Base-by-base conservation (phyloP, 2,888 invertebrate genomes). In the Cephonodes hylas region DNA sequence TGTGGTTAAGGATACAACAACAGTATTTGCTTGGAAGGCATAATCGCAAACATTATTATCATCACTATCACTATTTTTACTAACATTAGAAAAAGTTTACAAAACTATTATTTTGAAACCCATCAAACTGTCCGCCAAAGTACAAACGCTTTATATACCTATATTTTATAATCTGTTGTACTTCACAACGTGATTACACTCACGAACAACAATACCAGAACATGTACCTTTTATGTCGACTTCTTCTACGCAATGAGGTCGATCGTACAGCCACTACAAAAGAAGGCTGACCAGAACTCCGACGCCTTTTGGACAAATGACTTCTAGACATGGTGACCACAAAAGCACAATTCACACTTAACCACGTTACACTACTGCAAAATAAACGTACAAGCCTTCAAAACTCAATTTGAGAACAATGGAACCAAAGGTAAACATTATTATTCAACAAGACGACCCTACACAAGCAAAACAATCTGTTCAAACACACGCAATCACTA, bases 191-290 rank as follows among this genome's bases (percentile, higher is more conserved):
- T n/a, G 10, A n/a, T 3, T 3, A n/a, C 10, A 38, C 38, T n/a
- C 38, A 38, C 38, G 38, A 15, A 18, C 18, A 15, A 15, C 45
- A 45, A 22, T n/a, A 38, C 27, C 25, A 18, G 31, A 45, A 15
- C 6, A 62, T 63, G 60, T 72, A 80, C 79, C 80, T 80, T 70
- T 68, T 74, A 42, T 61, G 60, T 64, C 66, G 75, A 65, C 72
- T 75, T 65, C 72, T 80, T 60, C 80, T 80, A 60, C 73, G 72
- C 42, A 71, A 62, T n/a, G 75, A 62, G 46, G 64, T 63, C 20
- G 74, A 72, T 34, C 72, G 75, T 22, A 71, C 66, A 8, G 67
- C 66, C 48, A 80, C 75, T 44, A 73, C 64, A 57, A 68, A 76
- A 27, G 71, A 67, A 0, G 77, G 71, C 53, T 69, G 60, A 31